Conservation (phyloP, 2,113 vertebrate genomes). For the Sebastes schlegelii region DNA sequence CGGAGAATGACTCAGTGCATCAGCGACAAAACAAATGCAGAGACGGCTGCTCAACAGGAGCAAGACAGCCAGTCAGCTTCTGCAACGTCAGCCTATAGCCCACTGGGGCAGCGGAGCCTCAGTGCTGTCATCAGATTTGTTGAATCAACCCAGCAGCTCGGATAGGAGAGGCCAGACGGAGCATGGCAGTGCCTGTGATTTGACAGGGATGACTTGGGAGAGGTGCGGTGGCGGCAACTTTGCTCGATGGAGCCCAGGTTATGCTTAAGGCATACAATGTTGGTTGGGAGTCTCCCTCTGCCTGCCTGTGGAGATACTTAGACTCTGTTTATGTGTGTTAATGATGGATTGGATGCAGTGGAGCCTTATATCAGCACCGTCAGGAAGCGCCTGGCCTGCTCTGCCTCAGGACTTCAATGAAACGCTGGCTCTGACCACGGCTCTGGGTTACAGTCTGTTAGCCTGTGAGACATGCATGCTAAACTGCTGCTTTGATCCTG, state of each 20-base stretch:
- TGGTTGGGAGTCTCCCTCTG: not conserved
- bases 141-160: slow-evolving; percentile 51
- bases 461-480: slow-evolving; percentile 72
- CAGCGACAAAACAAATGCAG: slow-evolving; percentile 52
- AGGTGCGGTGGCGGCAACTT: not conserved
- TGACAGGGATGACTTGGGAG: slow-evolving; percentile 3
- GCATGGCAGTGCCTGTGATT: slow-evolving; percentile 24
- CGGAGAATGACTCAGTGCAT: slow-evolving; percentile 67
- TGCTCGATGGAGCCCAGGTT: not conserved
- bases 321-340: slow-evolving; percentile 8
- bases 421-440: slow-evolving; percentile 67
- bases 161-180: slow-evolving; percentile 34
- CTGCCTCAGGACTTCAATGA: slow-evolving; percentile 58
- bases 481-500: slow-evolving; percentile 64
- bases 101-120: slow-evolving; percentile 41
- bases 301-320: slow-evolving; percentile 22
- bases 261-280: not conserved
- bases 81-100: slow-evolving; percentile 64
- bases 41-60: slow-evolving; percentile 37
- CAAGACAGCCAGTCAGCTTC: slow-evolving; percentile 61
- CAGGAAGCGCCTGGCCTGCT: slow-evolving; percentile 30
- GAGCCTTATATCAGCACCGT: slow-evolving; percentile 22
- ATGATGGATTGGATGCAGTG: slow-evolving; percentile 72
- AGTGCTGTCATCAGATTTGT: slow-evolving; percentile 62
- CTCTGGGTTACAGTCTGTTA: slow-evolving; percentile 74